phyloP scores from a whole-genome alignment of 2,797 vertebrate genomes.

The Siniperca undulata region DNA sequence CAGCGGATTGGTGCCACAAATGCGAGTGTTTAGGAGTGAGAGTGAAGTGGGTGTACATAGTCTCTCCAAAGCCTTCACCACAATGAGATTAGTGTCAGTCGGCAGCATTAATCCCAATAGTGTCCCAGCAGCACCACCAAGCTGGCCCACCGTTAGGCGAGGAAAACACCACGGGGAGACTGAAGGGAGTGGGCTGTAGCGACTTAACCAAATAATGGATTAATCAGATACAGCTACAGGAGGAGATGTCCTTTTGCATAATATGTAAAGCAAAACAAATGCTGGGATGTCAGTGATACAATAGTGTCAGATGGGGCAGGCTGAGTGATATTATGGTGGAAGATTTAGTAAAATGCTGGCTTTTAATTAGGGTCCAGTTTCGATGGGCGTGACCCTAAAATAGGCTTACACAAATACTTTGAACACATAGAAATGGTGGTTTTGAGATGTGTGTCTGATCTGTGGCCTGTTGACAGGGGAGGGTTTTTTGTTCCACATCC shows the following conservation, averaged over 20 bases:
- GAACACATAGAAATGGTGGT: background rate
- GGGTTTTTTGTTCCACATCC: background rate
- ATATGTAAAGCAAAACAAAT: slow-evolving; percentile 56
- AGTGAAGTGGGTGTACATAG: slow-evolving; percentile 77
- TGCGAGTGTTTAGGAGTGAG: slow-evolving; percentile 72
- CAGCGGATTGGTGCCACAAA: slow-evolving; percentile 70
- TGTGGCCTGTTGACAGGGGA: too few relatives aligned
- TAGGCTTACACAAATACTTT: background rate
- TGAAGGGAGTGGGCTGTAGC: slow-evolving; percentile 58
- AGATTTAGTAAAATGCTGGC: slow-evolving; percentile 27
- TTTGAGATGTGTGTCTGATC: background rate
- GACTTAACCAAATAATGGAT: slow-evolving; percentile 79
- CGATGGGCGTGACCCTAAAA: slow-evolving; percentile 40
- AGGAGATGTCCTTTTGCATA: slow-evolving; percentile 54
- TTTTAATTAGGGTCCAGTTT: slow-evolving; percentile 28
- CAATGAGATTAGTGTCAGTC: slow-evolving; percentile 87
- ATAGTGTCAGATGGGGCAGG: slow-evolving; percentile 40
- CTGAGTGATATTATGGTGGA: slow-evolving; percentile 34
- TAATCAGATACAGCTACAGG: slow-evolving; percentile 67
- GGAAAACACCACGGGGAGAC: slow-evolving; percentile 67
- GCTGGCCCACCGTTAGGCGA: slow-evolving; percentile 74
- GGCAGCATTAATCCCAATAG: slow-evolving; percentile 84
- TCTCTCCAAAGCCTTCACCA: slow-evolving; percentile 83
- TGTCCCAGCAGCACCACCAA: slow-evolving; percentile 72
- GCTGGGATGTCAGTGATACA: slow-evolving; percentile 40